Percentiles rank a stretch among this genome's conserved stretches.
phyloP scores from a whole-genome alignment of 2,797 vertebrate species.

The Hafferia zeledoni region DNA sequence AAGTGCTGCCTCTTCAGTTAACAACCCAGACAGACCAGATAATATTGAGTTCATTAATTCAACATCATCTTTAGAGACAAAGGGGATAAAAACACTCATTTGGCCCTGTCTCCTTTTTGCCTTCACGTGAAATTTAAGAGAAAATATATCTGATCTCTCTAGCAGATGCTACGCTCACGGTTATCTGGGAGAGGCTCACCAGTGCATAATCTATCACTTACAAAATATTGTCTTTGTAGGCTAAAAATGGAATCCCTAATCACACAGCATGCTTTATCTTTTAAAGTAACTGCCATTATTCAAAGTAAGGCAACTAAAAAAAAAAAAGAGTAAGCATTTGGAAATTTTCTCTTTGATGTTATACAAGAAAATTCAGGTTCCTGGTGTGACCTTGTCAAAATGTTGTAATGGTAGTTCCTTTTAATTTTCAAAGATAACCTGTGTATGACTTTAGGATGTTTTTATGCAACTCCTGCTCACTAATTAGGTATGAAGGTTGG shows the following conservation, averaged over 20 bases:
- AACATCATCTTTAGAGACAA: neutral
- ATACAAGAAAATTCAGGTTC: neutral
- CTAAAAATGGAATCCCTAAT: neutral
- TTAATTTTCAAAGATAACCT: neutral
- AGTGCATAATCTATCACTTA: neutral
- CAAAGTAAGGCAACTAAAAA: neutral
- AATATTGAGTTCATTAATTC: neutral
- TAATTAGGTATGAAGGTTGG: fast-evolving
- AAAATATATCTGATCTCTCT: neutral
- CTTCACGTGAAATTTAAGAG: neutral
- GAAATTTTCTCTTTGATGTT: neutral
- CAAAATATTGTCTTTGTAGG: neutral
- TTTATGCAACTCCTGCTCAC: no score
- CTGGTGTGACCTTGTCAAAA: neutral
- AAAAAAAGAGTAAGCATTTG: neutral
- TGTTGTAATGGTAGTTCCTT: neutral
- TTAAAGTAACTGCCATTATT: neutral
- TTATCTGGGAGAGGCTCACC: neutral
- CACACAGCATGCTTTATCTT: neutral
- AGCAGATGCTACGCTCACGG: neutral
- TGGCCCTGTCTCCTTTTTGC: neutral
- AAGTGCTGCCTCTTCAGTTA: neutral
- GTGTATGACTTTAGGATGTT: neutral
- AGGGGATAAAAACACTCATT: neutral
- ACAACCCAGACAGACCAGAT: neutral